Percentiles rank a stretch among this genome's conserved stretches.
These are phyloP conservation scores for Chloropsis cyanopogon DNA, from an alignment of 2,113 vertebrate genomes.

Conservation along the genomic window DNA sequence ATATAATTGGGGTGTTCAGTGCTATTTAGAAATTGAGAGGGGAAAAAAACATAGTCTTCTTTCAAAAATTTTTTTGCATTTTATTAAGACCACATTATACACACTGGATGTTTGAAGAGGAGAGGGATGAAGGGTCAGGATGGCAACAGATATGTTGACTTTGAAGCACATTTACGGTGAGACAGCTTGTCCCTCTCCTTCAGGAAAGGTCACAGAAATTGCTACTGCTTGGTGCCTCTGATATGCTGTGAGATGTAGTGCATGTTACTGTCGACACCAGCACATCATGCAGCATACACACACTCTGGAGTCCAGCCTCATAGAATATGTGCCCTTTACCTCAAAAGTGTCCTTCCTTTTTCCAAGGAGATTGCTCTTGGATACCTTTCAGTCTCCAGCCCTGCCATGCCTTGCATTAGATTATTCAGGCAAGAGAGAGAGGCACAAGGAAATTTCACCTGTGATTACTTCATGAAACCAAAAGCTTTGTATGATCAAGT, in stretches of 20 bases:
- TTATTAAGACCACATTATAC: neutral
- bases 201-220: neutral
- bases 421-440: neutral
- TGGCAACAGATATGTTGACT: neutral
- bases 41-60: neutral
- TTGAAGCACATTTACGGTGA: neutral
- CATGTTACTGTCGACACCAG: neutral
- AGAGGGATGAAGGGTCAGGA: neutral
- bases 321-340: neutral
- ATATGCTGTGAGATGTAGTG: neutral
- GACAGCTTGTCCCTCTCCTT: neutral
- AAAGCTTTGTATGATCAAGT: neutral
- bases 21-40: neutral
- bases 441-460: neutral
- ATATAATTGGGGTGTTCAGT: constrained; percentile 1
- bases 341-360: neutral
- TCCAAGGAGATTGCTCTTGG: neutral
- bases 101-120: neutral
- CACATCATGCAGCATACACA: neutral
- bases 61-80: neutral
- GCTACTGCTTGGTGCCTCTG: neutral
- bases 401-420: neutral
- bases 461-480: neutral
- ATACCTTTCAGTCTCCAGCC: neutral
- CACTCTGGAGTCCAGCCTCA: neutral